A percentile compares a stretch with the other conserved stretches of the same genome.
Conservation (phyloP, 2,113 vertebrate genomes). For the Calidris pygmaea region DNA sequence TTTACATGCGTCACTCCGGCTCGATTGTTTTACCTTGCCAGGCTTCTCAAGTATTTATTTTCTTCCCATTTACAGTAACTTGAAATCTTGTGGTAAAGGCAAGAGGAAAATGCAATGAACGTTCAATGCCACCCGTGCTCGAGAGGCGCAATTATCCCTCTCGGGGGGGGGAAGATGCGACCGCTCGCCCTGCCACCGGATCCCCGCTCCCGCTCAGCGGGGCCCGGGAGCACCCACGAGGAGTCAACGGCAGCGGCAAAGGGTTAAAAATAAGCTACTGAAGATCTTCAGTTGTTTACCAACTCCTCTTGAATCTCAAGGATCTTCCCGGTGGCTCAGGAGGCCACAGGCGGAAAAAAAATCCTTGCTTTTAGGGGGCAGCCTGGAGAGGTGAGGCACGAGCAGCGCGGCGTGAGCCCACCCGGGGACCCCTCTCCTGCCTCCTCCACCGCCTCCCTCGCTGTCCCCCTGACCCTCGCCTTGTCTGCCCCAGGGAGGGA, state of each 20-base stretch:
- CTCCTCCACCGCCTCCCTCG: not conserved
- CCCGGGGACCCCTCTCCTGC: not conserved
- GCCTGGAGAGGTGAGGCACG: not conserved
- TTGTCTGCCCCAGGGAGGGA: not conserved
- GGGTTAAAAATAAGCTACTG: constrained; percentile 18
- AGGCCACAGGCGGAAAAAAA: not conserved
- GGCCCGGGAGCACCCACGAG: rapidly evolving
- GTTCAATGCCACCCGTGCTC: not conserved
- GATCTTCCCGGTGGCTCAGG: not conserved
- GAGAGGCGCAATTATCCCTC: not conserved
- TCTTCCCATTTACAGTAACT: not conserved
- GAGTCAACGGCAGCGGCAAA: not conserved
- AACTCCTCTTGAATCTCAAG: constrained; percentile 21
- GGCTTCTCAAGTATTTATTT: not conserved
- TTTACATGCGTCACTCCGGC: not conserved
- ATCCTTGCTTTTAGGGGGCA: not conserved
- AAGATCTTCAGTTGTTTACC: constrained; percentile 39
- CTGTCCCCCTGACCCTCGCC: not conserved
- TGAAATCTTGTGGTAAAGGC: not conserved
- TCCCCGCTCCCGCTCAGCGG: not conserved
- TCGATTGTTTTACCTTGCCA: not conserved
- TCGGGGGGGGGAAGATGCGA: not conserved
- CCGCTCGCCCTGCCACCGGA: rapidly evolving
- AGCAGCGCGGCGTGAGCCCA: not conserved
- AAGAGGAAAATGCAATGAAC: not conserved